These are phyloP conservation scores for Hypomecis atomaria DNA, from an alignment of 2,888 invertebrate species.

Conservation along the genomic window DNA sequence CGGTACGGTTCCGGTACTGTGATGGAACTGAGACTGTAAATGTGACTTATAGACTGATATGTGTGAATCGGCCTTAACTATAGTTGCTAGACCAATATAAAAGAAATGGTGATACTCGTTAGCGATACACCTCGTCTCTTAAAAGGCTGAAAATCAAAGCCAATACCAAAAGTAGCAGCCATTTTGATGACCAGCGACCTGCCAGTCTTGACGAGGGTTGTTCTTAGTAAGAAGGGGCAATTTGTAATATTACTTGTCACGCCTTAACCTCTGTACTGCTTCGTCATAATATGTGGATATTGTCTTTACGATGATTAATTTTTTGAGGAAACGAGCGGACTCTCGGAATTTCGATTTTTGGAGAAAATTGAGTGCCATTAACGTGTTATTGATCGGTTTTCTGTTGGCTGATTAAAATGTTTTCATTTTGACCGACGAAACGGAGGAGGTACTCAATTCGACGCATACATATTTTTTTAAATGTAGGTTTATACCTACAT, in stretches of 20 bases:
- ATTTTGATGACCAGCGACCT: constrained; percentile 30
- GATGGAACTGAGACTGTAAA: too few species aligned
- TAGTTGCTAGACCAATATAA: too few species aligned
- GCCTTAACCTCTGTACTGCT: constrained; percentile 22
- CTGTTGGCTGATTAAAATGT: too few species aligned
- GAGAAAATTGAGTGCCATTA: not conserved
- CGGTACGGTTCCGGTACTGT: too few species aligned
- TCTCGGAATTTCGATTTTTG: not conserved
- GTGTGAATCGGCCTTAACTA: too few species aligned
- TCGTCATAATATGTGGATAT: constrained; percentile 18
- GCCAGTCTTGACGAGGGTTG: constrained; percentile 31
- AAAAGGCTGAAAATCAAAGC: constrained; percentile 19
- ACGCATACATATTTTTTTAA: too few species aligned
- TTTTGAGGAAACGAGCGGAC: not conserved
- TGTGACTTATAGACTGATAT: too few species aligned
- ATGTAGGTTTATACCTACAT: too few species aligned
- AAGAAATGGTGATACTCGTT: too few species aligned
- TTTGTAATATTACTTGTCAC: constrained; percentile 31
- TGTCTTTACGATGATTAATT: constrained; percentile 22
- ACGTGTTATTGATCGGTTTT: not conserved
- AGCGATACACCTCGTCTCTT: not conserved
- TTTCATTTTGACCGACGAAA: too few species aligned
- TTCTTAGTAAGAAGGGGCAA: constrained; percentile 24
- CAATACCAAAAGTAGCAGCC: constrained; percentile 20
- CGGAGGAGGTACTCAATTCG: too few species aligned